Base-by-base conservation (phyloP, 2,888 invertebrate genomes). In the Drosophila tripunctata region DNA sequence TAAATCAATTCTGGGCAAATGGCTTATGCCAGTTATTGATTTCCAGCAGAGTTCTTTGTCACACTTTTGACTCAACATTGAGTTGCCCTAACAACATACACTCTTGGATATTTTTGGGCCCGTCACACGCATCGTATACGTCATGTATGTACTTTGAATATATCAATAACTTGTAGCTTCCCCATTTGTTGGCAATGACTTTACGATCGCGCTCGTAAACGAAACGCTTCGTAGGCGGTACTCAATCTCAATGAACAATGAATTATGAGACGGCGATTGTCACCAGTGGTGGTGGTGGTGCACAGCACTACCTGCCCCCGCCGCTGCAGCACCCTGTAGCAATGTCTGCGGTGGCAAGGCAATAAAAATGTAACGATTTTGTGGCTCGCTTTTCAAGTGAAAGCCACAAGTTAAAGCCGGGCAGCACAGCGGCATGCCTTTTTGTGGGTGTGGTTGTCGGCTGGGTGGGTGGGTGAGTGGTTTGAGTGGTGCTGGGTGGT, bases 361-460 rank as follows among this genome's bases (percentile, higher is more conserved):
- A 79, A 67, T 81, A 82, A 81, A 85, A 74, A 27, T 56, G 57
- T 68, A 22, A 68, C 80, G 68, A 54, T 78, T 76, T 74, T 82
- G 63, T 75, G 74, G 73, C 76, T 60, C 74, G 74, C 56, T 70
- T 48, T 66, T 57, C 55, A 60, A 33, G 67, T 54, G 48, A 63
- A 64, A 47, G 52, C 79, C 58, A 48, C 70, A 67, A 63, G 65
- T 58, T 50, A 57, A 61, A 62, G 43, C 62, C 75, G 47, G 56
- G 58, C 67, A 54, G 36, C 50, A 3, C 43, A 24, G 43, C 24
- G 43, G 33, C 50, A 22, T 22, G 45, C 15, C 65, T 24, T 24
- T 33, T 33, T 21, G 40, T 31, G 33, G 43, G 30, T 30, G 57
- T 31, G 36, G 33, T 21, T 31, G 17, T 0, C 8, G 12, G 2